These are phyloP conservation scores for Nymphicus hollandicus DNA, from an alignment of 2,113 vertebrate species.

Conservation along the genomic window DNA sequence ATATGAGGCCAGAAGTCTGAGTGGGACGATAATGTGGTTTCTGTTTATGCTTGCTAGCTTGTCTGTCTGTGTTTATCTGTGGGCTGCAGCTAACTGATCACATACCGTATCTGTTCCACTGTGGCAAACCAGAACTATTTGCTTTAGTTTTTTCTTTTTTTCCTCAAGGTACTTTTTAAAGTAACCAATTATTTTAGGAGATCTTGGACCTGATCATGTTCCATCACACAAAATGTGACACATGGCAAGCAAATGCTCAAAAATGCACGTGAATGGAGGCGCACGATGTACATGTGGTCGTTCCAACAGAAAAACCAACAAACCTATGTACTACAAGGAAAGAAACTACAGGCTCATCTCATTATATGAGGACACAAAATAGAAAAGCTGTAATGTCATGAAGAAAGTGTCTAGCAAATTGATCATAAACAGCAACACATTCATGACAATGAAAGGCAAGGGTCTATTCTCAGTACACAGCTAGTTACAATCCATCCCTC, in stretches of 20 bases:
- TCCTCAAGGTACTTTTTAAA: constrained; percentile 79
- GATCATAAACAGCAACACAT: not conserved
- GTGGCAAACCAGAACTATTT: constrained; percentile 77
- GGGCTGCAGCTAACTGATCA: constrained; percentile 85
- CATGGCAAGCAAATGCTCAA: not conserved
- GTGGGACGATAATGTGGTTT: constrained; percentile 77
- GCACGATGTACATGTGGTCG: fast-evolving
- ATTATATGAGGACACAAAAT: not conserved
- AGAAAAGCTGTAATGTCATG: not conserved
- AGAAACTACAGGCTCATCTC: not conserved
- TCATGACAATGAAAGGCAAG: not conserved
- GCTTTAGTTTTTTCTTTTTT: constrained; percentile 74
- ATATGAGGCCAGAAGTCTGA: constrained; percentile 74
- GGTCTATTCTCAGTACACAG: not conserved
- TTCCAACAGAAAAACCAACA: not conserved
- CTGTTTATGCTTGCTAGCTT: constrained; percentile 70
- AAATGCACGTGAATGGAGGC: not conserved
- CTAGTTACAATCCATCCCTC: not conserved
- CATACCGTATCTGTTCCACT: constrained; percentile 84
- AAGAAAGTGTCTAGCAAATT: not conserved
- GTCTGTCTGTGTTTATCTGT: constrained; percentile 81
- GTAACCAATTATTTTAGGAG: constrained; percentile 51
- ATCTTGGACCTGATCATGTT: not conserved
- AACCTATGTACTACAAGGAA: not conserved
- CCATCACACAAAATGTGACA: not conserved